A percentile compares a stretch with the other conserved stretches of the same genome.
Evolutionary conservation across 1,140 invertebrate genomes (phyloP).

Genomic region (Paramacrobiotus metropolitanus): DNA sequence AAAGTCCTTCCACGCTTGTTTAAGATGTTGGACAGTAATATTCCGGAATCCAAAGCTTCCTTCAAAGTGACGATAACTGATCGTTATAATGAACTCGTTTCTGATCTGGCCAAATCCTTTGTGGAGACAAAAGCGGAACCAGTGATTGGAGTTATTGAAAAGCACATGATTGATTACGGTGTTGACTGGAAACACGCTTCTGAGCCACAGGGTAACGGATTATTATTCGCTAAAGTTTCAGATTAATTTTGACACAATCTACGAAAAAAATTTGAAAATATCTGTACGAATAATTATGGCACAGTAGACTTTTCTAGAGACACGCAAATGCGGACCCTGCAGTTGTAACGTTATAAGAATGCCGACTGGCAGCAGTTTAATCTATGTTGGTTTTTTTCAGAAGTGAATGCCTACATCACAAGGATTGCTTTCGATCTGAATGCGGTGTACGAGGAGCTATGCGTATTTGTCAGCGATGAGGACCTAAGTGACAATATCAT

Average conservation of each 20-base stretch:
- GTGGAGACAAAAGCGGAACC: slow-evolving; percentile 2
- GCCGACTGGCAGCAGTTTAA: too few relatives aligned
- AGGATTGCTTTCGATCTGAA: not conserved
- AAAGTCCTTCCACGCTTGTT: not conserved
- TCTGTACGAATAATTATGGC: too few relatives aligned
- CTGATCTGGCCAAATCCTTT: not conserved
- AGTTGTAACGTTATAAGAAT: too few relatives aligned
- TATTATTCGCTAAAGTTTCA: too few relatives aligned
- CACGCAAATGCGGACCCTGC: too few relatives aligned
- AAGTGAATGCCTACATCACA: not conserved
- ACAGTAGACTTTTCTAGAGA: too few relatives aligned
- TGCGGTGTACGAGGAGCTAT: not conserved
- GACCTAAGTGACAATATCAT: not conserved
- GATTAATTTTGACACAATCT: too few relatives aligned
- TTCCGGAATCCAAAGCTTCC: not conserved
- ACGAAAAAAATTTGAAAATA: too few relatives aligned
- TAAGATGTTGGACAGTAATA: not conserved
- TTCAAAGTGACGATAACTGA: not conserved
- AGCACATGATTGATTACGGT: not conserved
- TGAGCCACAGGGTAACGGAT: not conserved
- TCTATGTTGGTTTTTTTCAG: not conserved
- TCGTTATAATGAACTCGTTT: not conserved
- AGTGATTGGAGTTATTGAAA: not conserved
- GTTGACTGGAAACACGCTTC: slow-evolving; percentile 1
- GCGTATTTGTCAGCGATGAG: not conserved